Evolutionary conservation across 1,140 invertebrate species (phyloP).

Genomic region (Drosophila erecta): DNA sequence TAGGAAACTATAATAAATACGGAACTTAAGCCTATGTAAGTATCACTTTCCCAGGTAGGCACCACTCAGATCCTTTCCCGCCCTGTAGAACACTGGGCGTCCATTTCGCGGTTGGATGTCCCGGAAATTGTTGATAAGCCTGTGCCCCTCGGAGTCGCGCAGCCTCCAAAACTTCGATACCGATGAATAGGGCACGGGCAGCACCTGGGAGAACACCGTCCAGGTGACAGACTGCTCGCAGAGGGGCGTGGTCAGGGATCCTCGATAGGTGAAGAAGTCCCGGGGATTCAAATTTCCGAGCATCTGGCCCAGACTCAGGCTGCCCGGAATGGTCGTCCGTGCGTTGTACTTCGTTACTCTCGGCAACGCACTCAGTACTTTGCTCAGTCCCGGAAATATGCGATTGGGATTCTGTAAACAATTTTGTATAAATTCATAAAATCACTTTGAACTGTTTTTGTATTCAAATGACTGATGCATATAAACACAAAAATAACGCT

Average conservation of each 20-base stretch:
- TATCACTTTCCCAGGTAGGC: slow-evolving; percentile 29
- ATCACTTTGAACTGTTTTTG: background rate
- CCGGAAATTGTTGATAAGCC: slow-evolving; percentile 55
- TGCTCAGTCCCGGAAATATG: slow-evolving; percentile 51
- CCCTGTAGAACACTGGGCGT: slow-evolving; percentile 86
- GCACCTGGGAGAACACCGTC: slow-evolving; percentile 93
- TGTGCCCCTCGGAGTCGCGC: slow-evolving; percentile 34
- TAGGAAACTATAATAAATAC: slow-evolving; percentile 39
- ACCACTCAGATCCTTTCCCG: slow-evolving; percentile 12
- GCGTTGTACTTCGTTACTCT: slow-evolving; percentile 35
- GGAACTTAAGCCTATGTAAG: background rate
- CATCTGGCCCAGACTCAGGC: slow-evolving; percentile 86
- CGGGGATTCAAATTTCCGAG: slow-evolving; percentile 85
- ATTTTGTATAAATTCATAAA: too few species aligned
- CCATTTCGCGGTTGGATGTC: slow-evolving; percentile 85
- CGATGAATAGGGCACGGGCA: slow-evolving; percentile 91
- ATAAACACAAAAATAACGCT: background rate
- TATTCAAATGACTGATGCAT: too few species aligned
- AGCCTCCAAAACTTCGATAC: slow-evolving; percentile 84
- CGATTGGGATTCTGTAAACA: slow-evolving; percentile 35
- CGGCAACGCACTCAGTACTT: slow-evolving; percentile 33
- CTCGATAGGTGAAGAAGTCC: slow-evolving; percentile 91
- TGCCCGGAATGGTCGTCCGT: slow-evolving; percentile 11
- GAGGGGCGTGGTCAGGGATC: slow-evolving; percentile 96
- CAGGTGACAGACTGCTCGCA: slow-evolving; percentile 95